These are phyloP conservation scores for Axea sp. DNA, from an alignment of 2,888 invertebrate species.

Conservation along the genomic window DNA sequence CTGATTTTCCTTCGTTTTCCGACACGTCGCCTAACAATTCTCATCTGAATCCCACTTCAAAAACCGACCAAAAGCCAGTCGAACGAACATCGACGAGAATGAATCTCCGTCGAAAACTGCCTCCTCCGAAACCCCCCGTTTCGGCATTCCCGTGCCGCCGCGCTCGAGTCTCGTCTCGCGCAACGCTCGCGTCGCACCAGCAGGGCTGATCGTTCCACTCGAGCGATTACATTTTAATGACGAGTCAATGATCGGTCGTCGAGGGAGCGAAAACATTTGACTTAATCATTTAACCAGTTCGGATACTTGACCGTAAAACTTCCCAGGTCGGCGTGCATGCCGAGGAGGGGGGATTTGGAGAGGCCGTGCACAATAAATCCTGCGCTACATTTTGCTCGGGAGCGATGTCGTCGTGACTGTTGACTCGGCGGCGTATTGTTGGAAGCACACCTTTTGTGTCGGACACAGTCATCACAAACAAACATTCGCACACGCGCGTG, in stretches of 20 bases:
- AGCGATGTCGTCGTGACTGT: constrained; percentile 76
- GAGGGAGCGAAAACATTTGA: constrained; percentile 31
- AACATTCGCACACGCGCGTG: constrained; percentile 67
- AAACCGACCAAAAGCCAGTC: too few relatives aligned
- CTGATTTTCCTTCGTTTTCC: too few relatives aligned
- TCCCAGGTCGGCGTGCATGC: constrained; percentile 37
- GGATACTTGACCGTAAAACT: constrained; percentile 60
- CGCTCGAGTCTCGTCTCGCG: not conserved
- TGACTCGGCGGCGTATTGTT: constrained; percentile 77
- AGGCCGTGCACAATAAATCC: constrained; percentile 75
- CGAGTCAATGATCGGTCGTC: constrained; percentile 15
- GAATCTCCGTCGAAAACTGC: too few relatives aligned
- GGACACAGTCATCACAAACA: constrained; percentile 75
- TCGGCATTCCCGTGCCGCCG: too few relatives aligned
- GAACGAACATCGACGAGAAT: too few relatives aligned
- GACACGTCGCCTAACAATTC: too few relatives aligned
- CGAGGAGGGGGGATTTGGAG: constrained; percentile 61
- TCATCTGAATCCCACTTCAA: too few relatives aligned
- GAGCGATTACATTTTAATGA: too few relatives aligned
- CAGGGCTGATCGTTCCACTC: too few relatives aligned
- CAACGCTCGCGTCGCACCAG: too few relatives aligned
- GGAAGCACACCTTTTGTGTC: constrained; percentile 75
- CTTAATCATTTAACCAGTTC: constrained; percentile 56
- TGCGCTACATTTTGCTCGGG: constrained; percentile 76
- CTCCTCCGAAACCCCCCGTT: too few relatives aligned